A percentile compares a stretch with the other conserved stretches of the same genome.
Evolutionary conservation across 2,113 vertebrate genomes (phyloP).

Genomic region (Megaleporinus macrocephalus): DNA sequence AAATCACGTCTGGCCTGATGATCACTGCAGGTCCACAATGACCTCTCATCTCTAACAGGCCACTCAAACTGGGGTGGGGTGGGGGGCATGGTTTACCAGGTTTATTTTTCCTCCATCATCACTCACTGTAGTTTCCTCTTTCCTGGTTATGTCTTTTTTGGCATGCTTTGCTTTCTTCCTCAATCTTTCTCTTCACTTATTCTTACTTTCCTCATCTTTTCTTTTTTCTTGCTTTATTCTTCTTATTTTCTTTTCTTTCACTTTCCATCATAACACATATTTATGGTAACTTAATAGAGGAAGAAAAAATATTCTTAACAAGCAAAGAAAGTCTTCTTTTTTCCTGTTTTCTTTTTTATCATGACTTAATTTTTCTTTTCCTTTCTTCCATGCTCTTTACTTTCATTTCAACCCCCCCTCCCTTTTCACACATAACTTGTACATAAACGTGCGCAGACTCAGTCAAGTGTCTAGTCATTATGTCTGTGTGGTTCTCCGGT

Average conservation of each 20-base stretch:
- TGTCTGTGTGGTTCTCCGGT: neutral
- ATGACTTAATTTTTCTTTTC: no score
- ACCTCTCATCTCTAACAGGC: neutral
- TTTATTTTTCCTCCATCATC: neutral
- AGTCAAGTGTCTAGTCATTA: neutral
- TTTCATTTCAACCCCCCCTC: neutral
- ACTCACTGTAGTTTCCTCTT: neutral
- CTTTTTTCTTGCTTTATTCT: no score
- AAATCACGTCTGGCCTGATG: neutral
- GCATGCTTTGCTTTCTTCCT: neutral
- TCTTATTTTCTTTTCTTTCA: no score
- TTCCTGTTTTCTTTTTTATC: no score
- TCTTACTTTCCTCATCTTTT: no score
- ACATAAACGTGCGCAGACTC: neutral
- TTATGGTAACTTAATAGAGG: no score
- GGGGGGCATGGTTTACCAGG: no score
- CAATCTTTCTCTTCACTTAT: no score
- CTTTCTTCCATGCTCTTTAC: neutral
- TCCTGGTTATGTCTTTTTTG: neutral
- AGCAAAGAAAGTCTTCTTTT: no score
- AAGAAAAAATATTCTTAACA: no score
- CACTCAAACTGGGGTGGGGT: neutral
- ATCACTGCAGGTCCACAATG: neutral
- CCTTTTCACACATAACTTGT: neutral
- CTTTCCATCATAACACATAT: no score